These are phyloP conservation scores for Mus caroli DNA, from an alignment of 2,797 vertebrate genomes.

Conservation along the genomic window DNA sequence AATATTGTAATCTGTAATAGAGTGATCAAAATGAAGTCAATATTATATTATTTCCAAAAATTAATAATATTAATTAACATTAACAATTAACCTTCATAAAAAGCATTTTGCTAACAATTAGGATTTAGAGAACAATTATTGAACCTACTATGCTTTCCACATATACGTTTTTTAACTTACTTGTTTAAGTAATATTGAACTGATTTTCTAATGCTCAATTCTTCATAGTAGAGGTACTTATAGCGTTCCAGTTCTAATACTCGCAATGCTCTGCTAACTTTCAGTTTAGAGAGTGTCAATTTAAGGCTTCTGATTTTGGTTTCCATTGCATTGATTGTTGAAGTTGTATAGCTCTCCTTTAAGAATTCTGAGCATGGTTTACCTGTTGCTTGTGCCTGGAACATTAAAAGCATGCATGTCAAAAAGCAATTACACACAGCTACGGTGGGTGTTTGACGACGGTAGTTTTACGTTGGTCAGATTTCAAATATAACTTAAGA, in stretches of 20 bases:
- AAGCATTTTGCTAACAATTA: neutral
- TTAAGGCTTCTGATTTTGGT: neutral
- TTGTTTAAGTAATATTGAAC: neutral
- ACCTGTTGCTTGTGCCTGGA: neutral
- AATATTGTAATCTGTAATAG: neutral
- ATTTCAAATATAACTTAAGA: neutral
- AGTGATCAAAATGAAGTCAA: neutral
- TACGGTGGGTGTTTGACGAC: neutral
- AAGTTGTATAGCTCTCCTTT: neutral
- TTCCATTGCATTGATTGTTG: neutral
- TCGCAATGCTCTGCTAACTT: neutral
- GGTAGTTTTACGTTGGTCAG: neutral
- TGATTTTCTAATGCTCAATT: conserved; percentile 5
- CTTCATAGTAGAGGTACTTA: neutral
- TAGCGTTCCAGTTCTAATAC: neutral
- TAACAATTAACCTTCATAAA: neutral
- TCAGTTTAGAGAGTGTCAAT: neutral
- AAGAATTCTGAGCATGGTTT: neutral
- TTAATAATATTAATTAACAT: neutral
- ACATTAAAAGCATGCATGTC: neutral
- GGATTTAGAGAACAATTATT: neutral
- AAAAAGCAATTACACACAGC: neutral
- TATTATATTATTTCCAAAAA: neutral
- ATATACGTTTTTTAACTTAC: neutral
- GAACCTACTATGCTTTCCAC: neutral